phyloP scores from a whole-genome alignment of 2,888 invertebrate species.

The Cheilosia vulpina region DNA sequence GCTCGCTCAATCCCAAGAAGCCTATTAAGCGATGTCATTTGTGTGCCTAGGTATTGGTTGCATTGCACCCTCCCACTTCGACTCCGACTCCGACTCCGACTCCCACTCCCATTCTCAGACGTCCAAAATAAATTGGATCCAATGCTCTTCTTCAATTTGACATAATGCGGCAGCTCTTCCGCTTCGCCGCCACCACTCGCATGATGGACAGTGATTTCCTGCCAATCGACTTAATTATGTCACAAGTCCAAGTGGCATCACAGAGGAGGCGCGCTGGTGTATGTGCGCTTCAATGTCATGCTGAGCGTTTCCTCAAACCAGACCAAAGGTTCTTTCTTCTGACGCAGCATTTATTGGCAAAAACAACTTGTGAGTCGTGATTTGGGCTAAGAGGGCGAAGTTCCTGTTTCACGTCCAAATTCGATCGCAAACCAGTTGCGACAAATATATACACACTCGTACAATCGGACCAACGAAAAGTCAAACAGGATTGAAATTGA shows the following conservation, averaged over 20 bases:
- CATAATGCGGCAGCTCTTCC: constrained; percentile 52
- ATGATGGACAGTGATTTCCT: constrained; percentile 46
- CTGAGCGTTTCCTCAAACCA: constrained; percentile 19
- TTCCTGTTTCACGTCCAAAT: constrained; percentile 59
- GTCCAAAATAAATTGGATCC: constrained; percentile 46
- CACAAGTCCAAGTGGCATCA: constrained; percentile 28
- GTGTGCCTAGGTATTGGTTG: constrained; percentile 6
- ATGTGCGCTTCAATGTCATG: constrained; percentile 55
- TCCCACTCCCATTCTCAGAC: constrained; percentile 4
- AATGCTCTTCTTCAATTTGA: constrained; percentile 53
- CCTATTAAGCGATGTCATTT: constrained; percentile 7
- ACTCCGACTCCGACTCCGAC: neutral
- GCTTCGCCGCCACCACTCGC: constrained; percentile 5
- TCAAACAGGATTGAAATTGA: constrained; percentile 44
- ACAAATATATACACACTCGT: neutral
- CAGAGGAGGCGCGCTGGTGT: neutral
- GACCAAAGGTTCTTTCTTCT: neutral
- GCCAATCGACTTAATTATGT: constrained; percentile 58
- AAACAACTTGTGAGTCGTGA: constrained; percentile 28
- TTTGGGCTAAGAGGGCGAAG: constrained; percentile 67
- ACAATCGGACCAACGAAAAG: constrained; percentile 1
- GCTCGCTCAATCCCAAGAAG: constrained; percentile 48
- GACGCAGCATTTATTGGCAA: neutral
- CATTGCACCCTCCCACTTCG: neutral
- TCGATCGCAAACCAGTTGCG: constrained; percentile 46